Evolutionary conservation across 2,113 vertebrate species (phyloP).

Genomic region (Carassius carassius): DNA sequence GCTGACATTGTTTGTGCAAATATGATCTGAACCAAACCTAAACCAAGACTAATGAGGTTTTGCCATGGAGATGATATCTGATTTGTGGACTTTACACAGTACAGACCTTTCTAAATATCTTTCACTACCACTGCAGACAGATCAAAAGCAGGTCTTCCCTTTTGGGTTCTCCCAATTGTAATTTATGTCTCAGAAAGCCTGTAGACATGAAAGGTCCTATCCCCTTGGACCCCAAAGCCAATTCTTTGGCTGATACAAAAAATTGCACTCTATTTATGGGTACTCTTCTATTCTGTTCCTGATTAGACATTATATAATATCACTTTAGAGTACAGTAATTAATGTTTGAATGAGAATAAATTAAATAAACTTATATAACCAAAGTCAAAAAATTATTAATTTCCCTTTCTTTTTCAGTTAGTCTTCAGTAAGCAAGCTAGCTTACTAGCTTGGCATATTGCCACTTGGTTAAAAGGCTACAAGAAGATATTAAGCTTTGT

Average conservation of each 20-base stretch:
- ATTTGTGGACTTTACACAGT: conserved; percentile 3
- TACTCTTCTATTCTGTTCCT: not conserved
- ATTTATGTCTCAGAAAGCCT: not conserved
- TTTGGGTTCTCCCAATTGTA: not conserved
- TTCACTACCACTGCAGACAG: not conserved
- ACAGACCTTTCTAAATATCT: conserved; percentile 5
- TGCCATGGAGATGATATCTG: conserved; percentile 40
- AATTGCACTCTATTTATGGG: not conserved
- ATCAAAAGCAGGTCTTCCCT: not conserved
- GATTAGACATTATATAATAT: not conserved
- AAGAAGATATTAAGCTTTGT: not conserved
- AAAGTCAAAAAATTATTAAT: not conserved
- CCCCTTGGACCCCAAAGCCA: not conserved
- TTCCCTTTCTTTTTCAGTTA: not conserved
- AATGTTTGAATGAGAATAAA: not conserved
- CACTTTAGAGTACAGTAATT: not conserved
- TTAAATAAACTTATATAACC: not conserved
- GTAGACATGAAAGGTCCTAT: not conserved
- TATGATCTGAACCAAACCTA: conserved; percentile 20
- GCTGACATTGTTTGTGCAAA: conserved; percentile 39
- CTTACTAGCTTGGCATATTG: not conserved
- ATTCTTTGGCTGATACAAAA: not conserved
- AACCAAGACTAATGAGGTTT: conserved; percentile 50
- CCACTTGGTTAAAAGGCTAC: not conserved
- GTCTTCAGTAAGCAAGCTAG: not conserved